Evolutionary conservation across 2,888 invertebrate species (phyloP), one percentile per base, ranked within the genome.

Genomic region (Aethes cnicana): DNA sequence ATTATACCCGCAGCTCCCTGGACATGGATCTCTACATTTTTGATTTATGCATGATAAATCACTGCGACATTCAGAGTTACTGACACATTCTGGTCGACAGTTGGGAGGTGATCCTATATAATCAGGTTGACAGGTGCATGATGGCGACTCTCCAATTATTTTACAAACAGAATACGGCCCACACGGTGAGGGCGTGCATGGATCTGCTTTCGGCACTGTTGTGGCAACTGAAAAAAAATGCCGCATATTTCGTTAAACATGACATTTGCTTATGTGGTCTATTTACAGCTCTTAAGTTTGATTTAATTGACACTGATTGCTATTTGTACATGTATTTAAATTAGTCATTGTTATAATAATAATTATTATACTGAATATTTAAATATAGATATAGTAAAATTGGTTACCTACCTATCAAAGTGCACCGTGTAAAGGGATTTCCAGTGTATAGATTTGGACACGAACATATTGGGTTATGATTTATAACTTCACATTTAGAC

Each of bases 391-490:
- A 17, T 12, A n/a, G 8, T 14, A 12, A 20, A 42, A 32, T 11
- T 9, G 25, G 43, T 39, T 41, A 32, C 74, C 78, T 88, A 92
- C 92, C 84, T 68, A 90, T 90, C 42, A 82, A 83, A 59, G 66
- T 75, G 62, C 95, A 95, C 55, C 90, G 84, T 14, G 90, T 81
- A 69, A 95, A 95, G 18, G 95, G 95, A 89, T 95, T 94, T 35
- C 95, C 95, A 7, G 92, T 91, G 56, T 91, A 91, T 59, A 91
- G 90, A 4, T 84, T 63, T 18, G 91, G 90, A 68, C 95, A 95
- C 35, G 91, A 92, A 73, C 95, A 95, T 64, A 94, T 92, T 2
- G 95, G 94, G 67, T 93, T 93, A 64, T 96, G 94, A 74, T 94
- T 94, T 11, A 93, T 87, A 2, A 95, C 93, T 72, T 92, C 92